Evolutionary conservation across 2,797 vertebrate species (phyloP), one percentile per base, ranked within the genome.

Genomic region (Threskiornis aethiopicus): DNA sequence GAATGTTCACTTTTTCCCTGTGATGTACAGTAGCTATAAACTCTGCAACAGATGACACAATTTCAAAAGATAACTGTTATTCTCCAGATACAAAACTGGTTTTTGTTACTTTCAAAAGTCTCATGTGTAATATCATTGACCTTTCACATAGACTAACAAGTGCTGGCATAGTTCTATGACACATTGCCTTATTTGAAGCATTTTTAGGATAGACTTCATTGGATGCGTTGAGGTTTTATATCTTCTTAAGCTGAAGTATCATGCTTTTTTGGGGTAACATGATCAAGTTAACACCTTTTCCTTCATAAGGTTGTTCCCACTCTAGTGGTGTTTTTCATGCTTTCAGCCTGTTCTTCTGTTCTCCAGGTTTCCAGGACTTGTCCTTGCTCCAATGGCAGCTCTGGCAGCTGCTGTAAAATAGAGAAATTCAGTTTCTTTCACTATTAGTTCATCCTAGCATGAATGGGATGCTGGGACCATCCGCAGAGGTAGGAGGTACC

Each of bases 1-100:
- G 94, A 97, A 86, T 96, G 84, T 92, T 96, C 85, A 95, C 54
- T 95, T 96, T 85, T 95, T 81, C 31, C 46, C 77, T 39, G 42
- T 86, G 75, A 59, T 81, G 31, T 94, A 93, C 85, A 69, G 26
- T 69, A 97, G 12, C 86, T 85, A 90, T 76, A 91, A 93, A 91
- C 62, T 73, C n/a, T 89, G 76, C 13, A 76, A 51, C 8, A 83
- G 67, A 82, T 81, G 31, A 87, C 33, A 90, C n/a, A n/a, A n/a
- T 95, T 94, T 10, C 28, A 67, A 87, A 91, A 57, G 88, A 81
- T 39, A 11, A 46, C 5, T 47, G 13, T 22, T 15, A 55, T 55
- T 79, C 66, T 90, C n/a, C 29, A 70, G 61, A 77, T 25, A 84
- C 9, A 69, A 69, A 44, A 44, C 5, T 10, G 5, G 4, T 1